Base-by-base conservation (phyloP, 2,113 vertebrate genomes). In the Mastomys coucha region DNA sequence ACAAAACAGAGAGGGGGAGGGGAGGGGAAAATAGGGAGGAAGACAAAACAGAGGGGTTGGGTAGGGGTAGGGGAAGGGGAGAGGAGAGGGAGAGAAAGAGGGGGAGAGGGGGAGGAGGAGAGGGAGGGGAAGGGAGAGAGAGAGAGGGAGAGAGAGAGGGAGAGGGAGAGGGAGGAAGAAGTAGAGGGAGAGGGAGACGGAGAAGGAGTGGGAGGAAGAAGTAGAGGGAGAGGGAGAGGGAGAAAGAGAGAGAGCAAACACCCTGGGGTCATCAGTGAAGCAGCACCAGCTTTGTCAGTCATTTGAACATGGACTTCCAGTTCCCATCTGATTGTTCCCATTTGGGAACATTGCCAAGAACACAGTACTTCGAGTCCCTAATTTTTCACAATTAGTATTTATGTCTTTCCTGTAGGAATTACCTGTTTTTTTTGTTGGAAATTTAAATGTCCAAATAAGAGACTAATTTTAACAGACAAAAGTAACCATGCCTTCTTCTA, bases 361-460 rank as follows among this genome's bases (percentile, higher is more conserved):
- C 91, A 69, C 11, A 51, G 4, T 13, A 36, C 80, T 70, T 96
- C 49, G 78, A 81, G 92, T 51, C 89, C 53, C 84, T 95, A 87
- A 82, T 94, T 95, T 95, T 73, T 85, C n/a, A 93, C 63, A 90
- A 75, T 85, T 96, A 89, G 88, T 94, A 85, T 65, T 92, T 91
- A 73, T 93, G 31, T 42, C 22, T 91, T 92, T 72, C 51, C n/a
- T 93, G 5, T 91, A 39, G 82, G 17, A 89, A 39, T 81, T 72
- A 78, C 0, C 36, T 69, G 28, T 7, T 63, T 63, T 60, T 60
- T 65, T 65, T 75, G 58, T 78, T 88, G 8, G 49, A 85, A 96
- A 87, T 93, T 91, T 91, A 96, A 92, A 84, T 93, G 70, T 36
- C 3, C 78, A 91, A 91, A 88, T 80, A 89, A 95, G 96, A 93